Evolutionary conservation across 2,888 invertebrate species (phyloP), one percentile per base, ranked within the genome.

Genomic region (Caenorhabditis doughertyi): DNA sequence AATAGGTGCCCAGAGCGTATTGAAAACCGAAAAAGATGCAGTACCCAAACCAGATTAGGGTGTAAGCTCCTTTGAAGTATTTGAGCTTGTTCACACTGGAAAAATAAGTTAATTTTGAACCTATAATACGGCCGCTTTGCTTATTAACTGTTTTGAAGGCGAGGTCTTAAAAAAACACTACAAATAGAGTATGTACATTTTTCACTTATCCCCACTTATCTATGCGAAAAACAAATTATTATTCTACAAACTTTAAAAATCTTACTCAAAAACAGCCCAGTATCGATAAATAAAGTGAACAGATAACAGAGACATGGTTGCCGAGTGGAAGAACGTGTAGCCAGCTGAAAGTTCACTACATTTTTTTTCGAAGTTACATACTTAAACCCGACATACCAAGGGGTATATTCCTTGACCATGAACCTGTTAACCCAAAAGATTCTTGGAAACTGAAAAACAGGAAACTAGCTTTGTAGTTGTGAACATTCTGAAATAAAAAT

Each of bases 231-330:
- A n/a, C n/a, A n/a, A n/a, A n/a, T 35, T 35, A 35, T 42, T 3
- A 42, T 13, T 13, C 42, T 13, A 18, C 5, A 3, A 47, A 3
- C 8, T 18, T 39, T 27, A 32, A 7, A 18, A 9, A 62, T 42
- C 64, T 64, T 13, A 64, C 64, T 64, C 64, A 32, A 64, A 64
- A 49, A 64, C 64, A 7, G 64, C 64, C 49, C 64, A 64, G 32
- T 64, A 64, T 47, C 64, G 18, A 32, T 64, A 64, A 21, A 64
- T 64, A 18, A 64, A 64, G 11, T 64, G 64, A 0, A 64, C 64
- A 9, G 64, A 64, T 64, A 64, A n/a, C 18, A 64, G 18, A 7
- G 64, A 47, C 64, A 64, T 64, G 29, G 64, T 64, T 7, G 64
- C 64, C 0, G 64, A 64, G 49, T 64, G 64, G 64, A 64, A 64